Percentiles rank a stretch among this genome's conserved stretches.
These are phyloP conservation scores for Dallia pectoralis DNA, from an alignment of 2,797 vertebrate species.

Conservation along the genomic window DNA sequence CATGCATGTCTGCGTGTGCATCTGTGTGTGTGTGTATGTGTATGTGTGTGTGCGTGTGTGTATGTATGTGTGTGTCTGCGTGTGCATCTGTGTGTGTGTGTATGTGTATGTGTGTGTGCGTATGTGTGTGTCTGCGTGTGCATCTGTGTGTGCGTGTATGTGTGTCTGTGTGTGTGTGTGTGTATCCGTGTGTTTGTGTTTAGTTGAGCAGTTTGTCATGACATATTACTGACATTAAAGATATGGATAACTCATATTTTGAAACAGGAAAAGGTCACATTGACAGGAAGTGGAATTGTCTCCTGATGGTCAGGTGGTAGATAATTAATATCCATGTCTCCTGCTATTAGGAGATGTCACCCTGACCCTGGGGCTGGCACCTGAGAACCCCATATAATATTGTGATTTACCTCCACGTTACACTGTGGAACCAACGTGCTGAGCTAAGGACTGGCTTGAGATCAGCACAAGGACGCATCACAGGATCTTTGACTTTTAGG, in stretches of 20 bases:
- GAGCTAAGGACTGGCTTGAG: background rate
- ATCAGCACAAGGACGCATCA: background rate
- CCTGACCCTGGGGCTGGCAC: background rate
- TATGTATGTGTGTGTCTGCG: no score
- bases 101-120: no score
- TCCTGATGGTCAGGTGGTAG: background rate
- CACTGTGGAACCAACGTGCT: background rate
- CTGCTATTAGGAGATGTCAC: background rate
- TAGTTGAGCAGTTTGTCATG: background rate
- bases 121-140: no score
- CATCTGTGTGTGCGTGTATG: no score
- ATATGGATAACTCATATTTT: background rate
- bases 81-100: no score
- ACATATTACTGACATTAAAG: background rate
- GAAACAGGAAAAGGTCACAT: background rate
- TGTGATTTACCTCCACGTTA: background rate
- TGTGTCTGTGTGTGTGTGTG: no score
- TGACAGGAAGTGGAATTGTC: background rate
- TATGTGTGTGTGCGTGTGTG: background rate
- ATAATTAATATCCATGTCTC: background rate
- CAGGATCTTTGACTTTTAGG: no score
- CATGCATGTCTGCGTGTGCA: no score
- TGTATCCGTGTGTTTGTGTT: background rate
- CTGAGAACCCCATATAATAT: background rate
- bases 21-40: no score